A percentile compares a stretch with the other conserved stretches of the same genome.
Conservation (phyloP, 2,797 vertebrate genomes). For the Acrossocheilus fasciatus region DNA sequence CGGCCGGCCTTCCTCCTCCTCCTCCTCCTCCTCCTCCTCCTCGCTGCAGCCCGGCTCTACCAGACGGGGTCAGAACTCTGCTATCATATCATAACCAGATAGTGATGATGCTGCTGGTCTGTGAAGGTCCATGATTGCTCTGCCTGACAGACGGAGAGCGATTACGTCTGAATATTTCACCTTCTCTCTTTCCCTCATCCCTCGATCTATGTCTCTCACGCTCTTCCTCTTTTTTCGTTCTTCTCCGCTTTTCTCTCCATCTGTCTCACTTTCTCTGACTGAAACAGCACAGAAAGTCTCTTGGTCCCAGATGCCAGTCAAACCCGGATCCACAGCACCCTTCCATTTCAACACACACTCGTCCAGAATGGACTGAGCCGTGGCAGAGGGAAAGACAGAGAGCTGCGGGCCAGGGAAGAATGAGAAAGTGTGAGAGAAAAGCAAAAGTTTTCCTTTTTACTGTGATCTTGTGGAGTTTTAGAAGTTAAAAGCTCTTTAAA, state of each 20-base stretch:
- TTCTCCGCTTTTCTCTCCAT: slow-evolving; percentile 61
- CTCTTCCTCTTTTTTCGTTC: slow-evolving; percentile 1
- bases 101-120: slow-evolving; percentile 99
- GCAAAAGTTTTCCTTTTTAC: slow-evolving; percentile 1
- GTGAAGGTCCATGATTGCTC: slow-evolving; percentile 96
- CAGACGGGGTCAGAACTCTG: slow-evolving; percentile 60
- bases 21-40: slow-evolving; percentile 77
- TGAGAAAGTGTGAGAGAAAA: slow-evolving; percentile 53
- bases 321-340: slow-evolving; percentile 75
- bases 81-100: slow-evolving; percentile 98
- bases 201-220: slow-evolving; percentile 25
- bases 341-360: slow-evolving; percentile 81
- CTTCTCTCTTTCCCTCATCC: slow-evolving; percentile 63
- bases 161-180: slow-evolving; percentile 79
- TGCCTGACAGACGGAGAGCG: slow-evolving; percentile 81
- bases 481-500: not conserved
- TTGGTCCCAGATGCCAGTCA: slow-evolving; percentile 86
- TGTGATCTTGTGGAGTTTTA: not conserved
- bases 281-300: slow-evolving; percentile 71
- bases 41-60: slow-evolving; percentile 97
- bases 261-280: slow-evolving; percentile 71
- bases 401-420: slow-evolving; percentile 15
- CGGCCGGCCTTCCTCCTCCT: slow-evolving; percentile 39
- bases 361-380: slow-evolving; percentile 83
- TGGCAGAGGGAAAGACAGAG: slow-evolving; percentile 70